Conservation (phyloP, 2,888 invertebrate genomes). For the Scotopteryx bipunctaria region DNA sequence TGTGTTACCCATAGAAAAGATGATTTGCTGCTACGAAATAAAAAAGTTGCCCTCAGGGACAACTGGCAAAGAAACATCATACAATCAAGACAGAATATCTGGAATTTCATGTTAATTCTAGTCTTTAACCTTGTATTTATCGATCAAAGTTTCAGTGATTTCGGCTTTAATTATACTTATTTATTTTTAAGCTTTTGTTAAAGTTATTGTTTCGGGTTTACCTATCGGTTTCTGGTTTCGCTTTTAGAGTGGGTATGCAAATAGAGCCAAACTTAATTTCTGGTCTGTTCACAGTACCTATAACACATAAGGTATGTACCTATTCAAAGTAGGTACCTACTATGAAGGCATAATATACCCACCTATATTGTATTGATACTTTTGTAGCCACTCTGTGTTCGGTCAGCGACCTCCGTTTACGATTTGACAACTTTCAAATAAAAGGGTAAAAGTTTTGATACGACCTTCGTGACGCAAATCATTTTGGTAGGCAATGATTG, state of each 20-base stretch:
- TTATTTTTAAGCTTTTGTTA: background rate
- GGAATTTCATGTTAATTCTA: background rate
- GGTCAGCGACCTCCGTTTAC: background rate
- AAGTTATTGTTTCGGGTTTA: constrained; percentile 2
- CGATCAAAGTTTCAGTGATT: constrained; percentile 10
- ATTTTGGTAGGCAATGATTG: background rate
- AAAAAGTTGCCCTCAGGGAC: too few relatives aligned
- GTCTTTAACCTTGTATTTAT: constrained; percentile 1
- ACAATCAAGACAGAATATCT: too few relatives aligned
- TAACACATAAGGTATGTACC: too few relatives aligned
- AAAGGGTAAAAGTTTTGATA: background rate
- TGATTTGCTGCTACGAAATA: too few relatives aligned
- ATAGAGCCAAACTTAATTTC: background rate
- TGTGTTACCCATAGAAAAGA: too few relatives aligned
- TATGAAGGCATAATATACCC: too few relatives aligned
- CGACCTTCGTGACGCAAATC: constrained; percentile 3
- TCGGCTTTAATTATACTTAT: constrained; percentile 1
- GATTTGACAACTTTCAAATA: background rate
- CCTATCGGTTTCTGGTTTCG: background rate
- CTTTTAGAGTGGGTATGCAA: background rate
- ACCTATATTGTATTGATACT: too few relatives aligned
- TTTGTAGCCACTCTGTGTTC: too few relatives aligned
- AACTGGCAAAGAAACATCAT: too few relatives aligned
- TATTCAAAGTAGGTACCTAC: too few relatives aligned
- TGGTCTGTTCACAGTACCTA: too few relatives aligned